A percentile compares a stretch with the other conserved stretches of the same genome.
phyloP scores from a whole-genome alignment of 2,113 vertebrate genomes.

The Pyrgilauda ruficollis region DNA sequence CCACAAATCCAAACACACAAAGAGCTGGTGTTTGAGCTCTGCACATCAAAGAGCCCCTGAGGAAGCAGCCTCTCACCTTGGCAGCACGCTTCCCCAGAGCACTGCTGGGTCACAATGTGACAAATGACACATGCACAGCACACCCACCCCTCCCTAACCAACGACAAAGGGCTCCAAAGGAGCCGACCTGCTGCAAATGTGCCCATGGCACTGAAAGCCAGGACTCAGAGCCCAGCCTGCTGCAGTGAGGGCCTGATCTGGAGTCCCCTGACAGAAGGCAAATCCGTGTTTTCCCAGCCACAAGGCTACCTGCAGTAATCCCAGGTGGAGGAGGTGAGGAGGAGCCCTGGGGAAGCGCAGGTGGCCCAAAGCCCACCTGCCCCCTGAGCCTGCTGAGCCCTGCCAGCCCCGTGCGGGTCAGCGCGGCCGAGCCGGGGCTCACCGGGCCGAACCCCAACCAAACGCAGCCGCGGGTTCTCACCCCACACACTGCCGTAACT shows the following conservation, averaged over 20 bases:
- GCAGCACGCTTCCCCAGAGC: background rate
- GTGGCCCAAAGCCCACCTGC: background rate
- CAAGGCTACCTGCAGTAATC: accelerated
- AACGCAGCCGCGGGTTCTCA: accelerated
- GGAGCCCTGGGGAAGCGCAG: background rate
- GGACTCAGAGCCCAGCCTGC: accelerated
- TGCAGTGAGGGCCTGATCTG: background rate
- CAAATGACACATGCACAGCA: accelerated
- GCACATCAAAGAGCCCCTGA: background rate
- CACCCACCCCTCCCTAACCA: background rate
- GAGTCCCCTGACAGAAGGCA: background rate
- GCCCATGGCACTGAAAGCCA: background rate
- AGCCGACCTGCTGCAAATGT: accelerated
- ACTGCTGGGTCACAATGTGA: background rate
- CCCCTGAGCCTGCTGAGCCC: accelerated
- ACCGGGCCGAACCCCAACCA: accelerated
- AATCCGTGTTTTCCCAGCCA: background rate
- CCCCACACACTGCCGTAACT: background rate
- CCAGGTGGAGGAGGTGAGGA: background rate
- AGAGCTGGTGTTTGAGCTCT: background rate
- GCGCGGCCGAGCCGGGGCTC: accelerated
- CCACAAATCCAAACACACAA: background rate
- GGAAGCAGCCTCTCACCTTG: background rate
- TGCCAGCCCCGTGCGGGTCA: accelerated
- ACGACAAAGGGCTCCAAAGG: background rate